Base-by-base conservation (phyloP, 2,113 vertebrate genomes). In the Cathartes aura region DNA sequence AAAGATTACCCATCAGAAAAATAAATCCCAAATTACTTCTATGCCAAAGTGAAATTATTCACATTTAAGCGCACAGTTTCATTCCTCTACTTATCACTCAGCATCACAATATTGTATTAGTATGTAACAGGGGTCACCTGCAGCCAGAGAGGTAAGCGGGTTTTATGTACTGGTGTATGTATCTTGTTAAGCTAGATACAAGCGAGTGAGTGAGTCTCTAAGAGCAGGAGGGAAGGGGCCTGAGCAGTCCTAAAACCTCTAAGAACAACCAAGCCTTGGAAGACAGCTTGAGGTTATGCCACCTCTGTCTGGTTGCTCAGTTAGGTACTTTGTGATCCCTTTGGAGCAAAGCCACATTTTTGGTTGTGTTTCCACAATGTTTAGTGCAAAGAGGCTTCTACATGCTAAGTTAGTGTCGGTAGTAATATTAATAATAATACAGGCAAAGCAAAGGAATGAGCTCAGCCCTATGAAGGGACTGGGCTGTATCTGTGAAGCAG, bases 161-260 rank as follows among this genome's bases (percentile, higher is more conserved):
- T 53, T 87, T 72, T 72, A 68, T 7, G 10, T 48, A 53, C 8
- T 2, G 3, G 8, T 48, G 8, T 9, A 42, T 3, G 5, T 11
- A 75, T 11, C 45, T 45, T 43, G 6, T 78, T 87, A 89, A 87
- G 24, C 11, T 52, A 84, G 38, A 38, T 38, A 15, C 1, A 67
- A 87, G 23, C 0, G 9, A 45, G 24, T 2, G 2, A 68, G 27
- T 32, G 21, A 48, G 5, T 23, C 24, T 74, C 50, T 52, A 20
- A 34, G 29, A 79, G 66, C 0, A 0, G 16, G 20, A 72, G 11
- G 24, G 23, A 66, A 91, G 42, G 34, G 9, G 15, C 2, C 52
- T 40, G 17, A 79, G 73, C 9, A 79, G 15, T 36, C 38, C 47
- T 67, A 73, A 81, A 89, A 36, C 30, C 23, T 78, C 32, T 22